Conservation (phyloP, 2,888 invertebrate genomes). For the Andrena minutula region DNA sequence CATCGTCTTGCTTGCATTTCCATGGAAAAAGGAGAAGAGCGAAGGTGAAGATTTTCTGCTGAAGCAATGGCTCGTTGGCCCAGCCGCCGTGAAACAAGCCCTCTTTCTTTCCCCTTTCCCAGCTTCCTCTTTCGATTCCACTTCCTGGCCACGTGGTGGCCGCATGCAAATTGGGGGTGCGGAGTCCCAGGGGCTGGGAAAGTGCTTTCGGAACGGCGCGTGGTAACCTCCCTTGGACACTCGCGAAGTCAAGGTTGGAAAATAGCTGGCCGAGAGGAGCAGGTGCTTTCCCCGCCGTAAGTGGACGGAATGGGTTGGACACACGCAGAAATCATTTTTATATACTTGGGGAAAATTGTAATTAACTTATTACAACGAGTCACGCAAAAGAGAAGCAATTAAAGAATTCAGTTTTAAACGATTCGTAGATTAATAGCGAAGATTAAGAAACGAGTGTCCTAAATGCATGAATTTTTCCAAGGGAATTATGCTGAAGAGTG, state of each 20-base stretch:
- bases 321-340: no score
- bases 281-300: background rate
- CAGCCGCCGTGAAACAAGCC: conserved; percentile 19
- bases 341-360: no score
- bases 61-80: conserved; percentile 28
- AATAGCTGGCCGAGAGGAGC: background rate
- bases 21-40: conserved; percentile 21
- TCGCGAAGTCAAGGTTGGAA: background rate
- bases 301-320: no score
- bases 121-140: conserved; percentile 5
- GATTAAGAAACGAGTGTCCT: no score
- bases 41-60: conserved; percentile 45
- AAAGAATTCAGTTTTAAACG: no score
- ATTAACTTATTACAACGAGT: no score
- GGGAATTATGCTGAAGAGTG: no score
- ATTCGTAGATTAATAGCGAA: no score
- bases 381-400: no score
- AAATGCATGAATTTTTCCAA: no score
- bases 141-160: conserved; percentile 13
- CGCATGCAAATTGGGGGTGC: conserved; percentile 20
- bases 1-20: conserved; percentile 60
- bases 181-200: background rate
- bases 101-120: background rate
- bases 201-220: conserved; percentile 13
- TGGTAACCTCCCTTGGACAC: conserved; percentile 9